Base-by-base conservation (phyloP, 2,888 invertebrate genomes). In the Epicampocera succincta region DNA sequence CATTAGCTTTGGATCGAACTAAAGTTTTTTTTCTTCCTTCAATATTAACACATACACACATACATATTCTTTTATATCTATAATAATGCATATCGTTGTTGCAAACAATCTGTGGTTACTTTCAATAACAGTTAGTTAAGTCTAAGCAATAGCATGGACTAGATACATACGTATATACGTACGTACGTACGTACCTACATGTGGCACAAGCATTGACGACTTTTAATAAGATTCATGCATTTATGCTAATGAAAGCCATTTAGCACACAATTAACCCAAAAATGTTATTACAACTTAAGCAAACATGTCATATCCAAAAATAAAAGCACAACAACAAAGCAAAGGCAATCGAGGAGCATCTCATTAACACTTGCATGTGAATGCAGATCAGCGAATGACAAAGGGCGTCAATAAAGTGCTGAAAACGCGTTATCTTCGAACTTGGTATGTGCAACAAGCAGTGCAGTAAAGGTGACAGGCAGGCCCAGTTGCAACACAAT, bases 221-320 rank as follows among this genome's bases (percentile, higher is more conserved):
- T 40, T 58, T 13, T 58, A 50, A 81, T 72, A 77, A 79, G 68
- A 80, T 75, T 73, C 54, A 58, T 63, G 52, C 48, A 19, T 33
- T 56, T 25, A 72, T 76, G 83, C 86, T 85, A 85, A 86, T 84
- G 82, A 84, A 74, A 72, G 73, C 84, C 85, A 87, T 87, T 89
- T 89, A 88, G 87, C 89, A 89, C 89, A 87, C 88, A 88, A 89
- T 89, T 89, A 89, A 89, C 89, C 89, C 87, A 88, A 89, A 89
- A 89, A 87, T 87, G 87, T 87, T 87, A 88, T 87, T 89, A 86
- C 87, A 87, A 87, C 87, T 87, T 88, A 85, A 87, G 87, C 60
- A 65, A 69, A 78, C 58, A 71, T 15, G 40, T 72, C 52, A 61
- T 48, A 66, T 66, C 40, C 54, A 85, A 85, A 84, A 83, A 85